Percentiles rank a stretch among this genome's conserved stretches.
phyloP scores from a whole-genome alignment of 2,888 invertebrate species.

The Drosophila buzzatii region DNA sequence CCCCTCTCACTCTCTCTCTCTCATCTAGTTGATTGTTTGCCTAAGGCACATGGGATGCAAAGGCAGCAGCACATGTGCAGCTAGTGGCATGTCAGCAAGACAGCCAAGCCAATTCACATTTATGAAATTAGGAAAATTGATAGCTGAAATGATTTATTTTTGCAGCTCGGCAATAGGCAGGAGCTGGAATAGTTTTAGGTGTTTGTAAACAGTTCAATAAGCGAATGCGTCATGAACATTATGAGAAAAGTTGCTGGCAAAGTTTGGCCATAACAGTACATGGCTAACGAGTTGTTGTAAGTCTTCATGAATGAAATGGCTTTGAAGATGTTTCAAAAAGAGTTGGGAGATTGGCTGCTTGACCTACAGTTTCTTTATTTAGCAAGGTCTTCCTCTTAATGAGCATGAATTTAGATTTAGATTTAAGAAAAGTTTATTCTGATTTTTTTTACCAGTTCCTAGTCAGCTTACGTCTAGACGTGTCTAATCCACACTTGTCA shows the following conservation, averaged over 20 bases:
- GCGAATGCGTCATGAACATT: not conserved
- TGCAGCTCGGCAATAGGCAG: not conserved
- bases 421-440: not conserved
- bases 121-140: conserved; percentile 71
- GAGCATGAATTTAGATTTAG: not conserved
- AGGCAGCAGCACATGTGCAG: conserved; percentile 4
- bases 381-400: too few species aligned
- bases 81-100: conserved; percentile 38
- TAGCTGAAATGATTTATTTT: conserved; percentile 48
- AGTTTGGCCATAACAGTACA: not conserved
- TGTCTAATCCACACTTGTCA: not conserved
- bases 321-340: not conserved
- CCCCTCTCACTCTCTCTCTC: not conserved
- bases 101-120: conserved; percentile 71
- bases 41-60: conserved; percentile 49
- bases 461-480: not conserved
- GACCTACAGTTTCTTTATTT: not conserved
- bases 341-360: not conserved
- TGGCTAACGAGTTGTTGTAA: not conserved
- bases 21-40: conserved; percentile 65
- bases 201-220: not conserved
- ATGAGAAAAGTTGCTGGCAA: not conserved
- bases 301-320: not conserved
- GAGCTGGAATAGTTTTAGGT: not conserved
- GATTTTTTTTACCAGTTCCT: not conserved